Conservation (phyloP, 53 echinoderm and acorn worm species). For the Crossaster papposus region DNA sequence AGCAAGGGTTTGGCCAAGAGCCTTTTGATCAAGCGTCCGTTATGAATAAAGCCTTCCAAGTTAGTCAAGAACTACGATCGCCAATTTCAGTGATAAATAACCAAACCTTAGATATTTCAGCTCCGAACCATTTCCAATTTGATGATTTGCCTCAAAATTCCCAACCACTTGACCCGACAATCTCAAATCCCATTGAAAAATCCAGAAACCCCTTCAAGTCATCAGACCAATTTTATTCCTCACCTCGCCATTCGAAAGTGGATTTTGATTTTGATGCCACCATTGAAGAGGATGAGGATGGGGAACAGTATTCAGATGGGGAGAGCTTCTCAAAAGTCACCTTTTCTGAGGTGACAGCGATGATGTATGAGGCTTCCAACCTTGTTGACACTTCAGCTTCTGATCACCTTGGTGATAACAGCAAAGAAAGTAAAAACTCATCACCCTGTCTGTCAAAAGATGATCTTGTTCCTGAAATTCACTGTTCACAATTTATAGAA, state of each 20-base stretch:
- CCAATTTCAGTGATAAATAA: background rate
- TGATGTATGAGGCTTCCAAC: background rate
- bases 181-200: constrained; percentile 6
- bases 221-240: constrained; percentile 30
- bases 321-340: constrained; percentile 54
- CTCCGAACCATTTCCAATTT: constrained; percentile 19
- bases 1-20: constrained; percentile 19
- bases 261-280: constrained; percentile 59
- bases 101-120: background rate
- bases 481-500: background rate
- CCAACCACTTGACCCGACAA: background rate
- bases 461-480: background rate
- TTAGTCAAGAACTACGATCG: background rate
- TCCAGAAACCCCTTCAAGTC: constrained; percentile 54
- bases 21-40: background rate
- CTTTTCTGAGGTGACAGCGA: constrained; percentile 19
- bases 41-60: background rate
- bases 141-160: constrained; percentile 14
- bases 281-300: constrained; percentile 54
- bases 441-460: background rate
- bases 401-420: background rate
- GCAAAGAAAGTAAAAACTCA: background rate
- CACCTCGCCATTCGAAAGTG: constrained; percentile 19
- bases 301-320: constrained; percentile 53
- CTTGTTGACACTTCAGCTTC: background rate